A percentile compares a stretch with the other conserved stretches of the same genome.
These are phyloP conservation scores for Morpho achilles DNA, from an alignment of 2,888 invertebrate genomes.

Conservation along the genomic window DNA sequence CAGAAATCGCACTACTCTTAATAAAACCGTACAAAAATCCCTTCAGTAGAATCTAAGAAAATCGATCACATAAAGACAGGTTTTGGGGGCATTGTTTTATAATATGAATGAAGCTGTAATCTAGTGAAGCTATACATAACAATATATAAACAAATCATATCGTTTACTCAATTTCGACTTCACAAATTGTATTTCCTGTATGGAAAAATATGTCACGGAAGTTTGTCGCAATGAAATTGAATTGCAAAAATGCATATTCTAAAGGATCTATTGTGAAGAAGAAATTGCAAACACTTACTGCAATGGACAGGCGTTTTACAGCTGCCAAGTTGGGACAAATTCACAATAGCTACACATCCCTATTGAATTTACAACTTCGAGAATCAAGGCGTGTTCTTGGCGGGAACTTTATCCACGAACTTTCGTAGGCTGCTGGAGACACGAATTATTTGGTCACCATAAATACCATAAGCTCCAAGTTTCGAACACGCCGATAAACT, in stretches of 20 bases:
- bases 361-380: neutral
- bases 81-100: no score
- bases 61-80: no score
- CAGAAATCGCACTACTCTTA: no score
- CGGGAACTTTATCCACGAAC: neutral
- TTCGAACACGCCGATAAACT: slow-evolving; percentile 15
- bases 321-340: slow-evolving; percentile 4
- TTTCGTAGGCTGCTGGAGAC: slow-evolving; percentile 1
- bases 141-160: no score
- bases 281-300: slow-evolving; percentile 9
- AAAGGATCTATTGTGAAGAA: neutral
- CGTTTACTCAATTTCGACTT: no score
- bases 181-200: neutral
- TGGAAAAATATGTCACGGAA: neutral
- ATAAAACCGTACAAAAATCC: no score
- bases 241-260: slow-evolving; percentile 7
- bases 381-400: neutral
- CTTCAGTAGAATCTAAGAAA: no score
- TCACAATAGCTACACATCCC: slow-evolving; percentile 2
- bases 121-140: no score
- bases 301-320: slow-evolving; percentile 3
- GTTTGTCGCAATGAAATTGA: neutral
- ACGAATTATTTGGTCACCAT: slow-evolving; percentile 1
- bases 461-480: slow-evolving; percentile 18
- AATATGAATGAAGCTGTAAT: no score